Evolutionary conservation across 2,888 invertebrate genomes (phyloP).

Genomic region (Chrysopilus asiliformis): DNA sequence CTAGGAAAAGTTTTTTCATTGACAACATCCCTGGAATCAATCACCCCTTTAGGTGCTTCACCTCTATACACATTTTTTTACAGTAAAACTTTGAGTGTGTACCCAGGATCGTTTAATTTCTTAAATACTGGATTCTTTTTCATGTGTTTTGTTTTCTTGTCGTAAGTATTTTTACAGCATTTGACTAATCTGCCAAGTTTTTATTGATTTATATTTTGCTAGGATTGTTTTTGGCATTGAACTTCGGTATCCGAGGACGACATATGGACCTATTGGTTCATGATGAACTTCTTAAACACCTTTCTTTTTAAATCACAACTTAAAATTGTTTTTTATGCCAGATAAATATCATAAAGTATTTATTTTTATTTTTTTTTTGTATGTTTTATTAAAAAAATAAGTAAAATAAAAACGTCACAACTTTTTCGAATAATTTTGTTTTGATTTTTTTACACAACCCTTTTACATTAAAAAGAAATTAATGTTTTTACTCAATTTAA

Average conservation of each 20-base stretch:
- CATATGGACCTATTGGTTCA: background rate
- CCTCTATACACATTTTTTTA: slow-evolving; percentile 53
- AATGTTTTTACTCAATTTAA: too few species aligned
- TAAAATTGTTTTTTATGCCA: too few species aligned
- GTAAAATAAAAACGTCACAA: too few species aligned
- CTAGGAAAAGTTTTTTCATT: slow-evolving; percentile 56
- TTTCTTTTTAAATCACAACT: too few species aligned
- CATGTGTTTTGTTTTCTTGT: background rate
- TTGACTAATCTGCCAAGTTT: too few species aligned
- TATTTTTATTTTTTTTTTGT: too few species aligned
- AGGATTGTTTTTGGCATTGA: background rate
- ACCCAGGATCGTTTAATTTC: slow-evolving; percentile 29
- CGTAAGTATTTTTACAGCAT: slow-evolving; percentile 3
- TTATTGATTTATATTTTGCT: background rate
- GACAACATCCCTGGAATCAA: slow-evolving; percentile 49
- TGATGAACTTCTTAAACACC: too few species aligned
- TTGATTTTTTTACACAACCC: too few species aligned
- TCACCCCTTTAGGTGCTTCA: slow-evolving; percentile 46
- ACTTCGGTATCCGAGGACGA: background rate
- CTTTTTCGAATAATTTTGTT: too few species aligned
- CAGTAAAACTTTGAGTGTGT: slow-evolving; percentile 39
- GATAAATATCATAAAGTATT: too few species aligned
- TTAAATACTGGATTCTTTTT: slow-evolving; percentile 7
- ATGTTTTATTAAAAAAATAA: too few species aligned
- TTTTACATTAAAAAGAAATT: too few species aligned